Evolutionary conservation across 2,797 vertebrate species (phyloP), one percentile per base, ranked within the genome.

Genomic region (Acropternis orthonyx): DNA sequence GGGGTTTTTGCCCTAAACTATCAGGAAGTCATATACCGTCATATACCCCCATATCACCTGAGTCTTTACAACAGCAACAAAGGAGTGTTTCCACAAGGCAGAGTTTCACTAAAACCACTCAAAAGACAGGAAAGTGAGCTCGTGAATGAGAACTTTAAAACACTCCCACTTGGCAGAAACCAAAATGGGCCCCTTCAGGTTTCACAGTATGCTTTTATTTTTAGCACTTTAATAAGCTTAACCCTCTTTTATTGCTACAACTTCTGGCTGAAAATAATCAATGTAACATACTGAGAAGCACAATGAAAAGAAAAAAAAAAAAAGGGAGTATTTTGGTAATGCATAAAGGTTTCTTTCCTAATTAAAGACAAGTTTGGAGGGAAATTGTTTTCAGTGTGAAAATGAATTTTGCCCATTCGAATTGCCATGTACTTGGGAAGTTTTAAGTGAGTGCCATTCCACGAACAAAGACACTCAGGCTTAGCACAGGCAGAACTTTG

Each of bases 211-310:
- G 34, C 27, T 74, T 89, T 91, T 88, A 79, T 88, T 93, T 95
- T 93, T 88, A 93, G 85, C 15, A 39, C 34, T 95, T 91, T 85
- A 92, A 93, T 91, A 95, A 93, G 68, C 72, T 77, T 85, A 94
- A 88, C 68, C 49, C 49, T 80, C 69, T 83, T 91, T 68, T 74
- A 87, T 77, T 17, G 16, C 44, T 61, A 34, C 56, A 74, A 77
- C 52, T 95, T 89, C 87, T 65, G 44, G 37, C 43, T 84, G 93
- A 89, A 96, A 95, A 89, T 71, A 77, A 91, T 82, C 49, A 80
- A 83, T 80, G 43, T 9, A 80, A 43, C 36, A 68, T 8, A 63
- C 16, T 22, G 26, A 80, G 89, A 93, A 75, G 49, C 34, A 75
- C 36, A 44, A 67, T 83, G 66, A 82, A 61, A 55, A 13, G 5